Conservation (phyloP, 2,888 invertebrate genomes). For the Euzetes globulus region DNA sequence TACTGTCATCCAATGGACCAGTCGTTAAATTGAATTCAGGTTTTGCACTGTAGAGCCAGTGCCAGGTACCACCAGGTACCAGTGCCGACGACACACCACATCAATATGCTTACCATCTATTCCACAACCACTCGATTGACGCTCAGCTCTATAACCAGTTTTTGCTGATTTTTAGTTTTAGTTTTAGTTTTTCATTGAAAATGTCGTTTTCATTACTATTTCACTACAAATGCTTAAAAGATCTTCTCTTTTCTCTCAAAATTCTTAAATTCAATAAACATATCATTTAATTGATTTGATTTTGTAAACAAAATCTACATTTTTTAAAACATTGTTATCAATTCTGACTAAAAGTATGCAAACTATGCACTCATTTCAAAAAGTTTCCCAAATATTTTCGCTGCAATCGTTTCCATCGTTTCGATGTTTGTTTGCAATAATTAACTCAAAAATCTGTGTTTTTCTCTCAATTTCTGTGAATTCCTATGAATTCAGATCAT, state of each 20-base stretch:
- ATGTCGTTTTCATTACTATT: constrained; percentile 8
- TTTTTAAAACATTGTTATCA: background rate
- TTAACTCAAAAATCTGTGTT: background rate
- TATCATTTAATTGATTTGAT: background rate
- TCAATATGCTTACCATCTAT: background rate
- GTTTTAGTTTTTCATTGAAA: background rate
- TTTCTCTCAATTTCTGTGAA: background rate
- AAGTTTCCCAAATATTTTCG: background rate
- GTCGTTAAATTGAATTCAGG: background rate
- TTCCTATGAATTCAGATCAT: no score
- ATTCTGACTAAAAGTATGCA: background rate
- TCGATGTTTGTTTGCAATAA: background rate
- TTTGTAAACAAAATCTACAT: background rate
- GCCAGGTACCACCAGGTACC: constrained; percentile 11
- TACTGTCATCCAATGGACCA: background rate
- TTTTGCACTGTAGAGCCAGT: background rate
- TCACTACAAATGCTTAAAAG: background rate
- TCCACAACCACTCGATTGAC: background rate
- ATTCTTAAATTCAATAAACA: background rate
- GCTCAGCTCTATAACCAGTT: constrained; percentile 13
- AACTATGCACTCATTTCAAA: background rate
- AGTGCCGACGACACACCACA: background rate
- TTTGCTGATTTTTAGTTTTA: background rate
- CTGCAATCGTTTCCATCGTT: background rate
- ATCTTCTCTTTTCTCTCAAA: background rate